Evolutionary conservation across 2,888 invertebrate genomes (phyloP), one percentile per base, ranked within the genome.

Genomic region (Acleris literana): DNA sequence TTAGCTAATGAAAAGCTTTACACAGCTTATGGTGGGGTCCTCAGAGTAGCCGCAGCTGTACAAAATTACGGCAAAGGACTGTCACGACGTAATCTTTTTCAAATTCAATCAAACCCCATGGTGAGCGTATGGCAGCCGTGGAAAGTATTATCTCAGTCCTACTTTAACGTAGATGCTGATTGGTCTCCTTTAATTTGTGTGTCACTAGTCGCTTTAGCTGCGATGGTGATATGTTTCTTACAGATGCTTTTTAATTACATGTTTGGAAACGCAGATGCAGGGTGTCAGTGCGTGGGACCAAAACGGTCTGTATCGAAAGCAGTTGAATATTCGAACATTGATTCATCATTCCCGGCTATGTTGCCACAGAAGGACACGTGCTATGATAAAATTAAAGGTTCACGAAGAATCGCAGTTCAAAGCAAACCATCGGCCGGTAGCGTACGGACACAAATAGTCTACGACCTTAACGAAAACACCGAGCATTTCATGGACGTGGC

Each of bases 1-100:
- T 79, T 92, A 5, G 71, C 76, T 1, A 90, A 92, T 52, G 92
- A 91, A 63, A 83, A 85, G 56, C 74, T 91, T 48, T 92, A 88
- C 62, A 74, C 87, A 13, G 90, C 91, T 5, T 92, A 84, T 61
- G 91, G 90, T 0, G 91, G 92, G 3, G 77, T 90, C 1, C 72
- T 92, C 54, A 78, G 90, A 63, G 82, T 92, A 76, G 92, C 90
- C 13, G 91, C 90, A 6, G 86, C 90, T 0, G 90, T 90, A 3
- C 91, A 91, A 76, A 87, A 75, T 61, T 90, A 91, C 63, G 90
- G 90, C 2, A 88, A 86, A 74, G 86, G 86, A 0, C 72, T 90
- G 43, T 77, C 85, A 2, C 77, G 88, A 18, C 83, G 90, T 9
- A 89, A 90, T 71, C 80, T 90, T 7, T 87, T 77, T 53, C 83